Evolutionary conservation across 2,797 vertebrate species (phyloP), one percentile per base, ranked within the genome.

Genomic region (Rhinophrynus dorsalis): DNA sequence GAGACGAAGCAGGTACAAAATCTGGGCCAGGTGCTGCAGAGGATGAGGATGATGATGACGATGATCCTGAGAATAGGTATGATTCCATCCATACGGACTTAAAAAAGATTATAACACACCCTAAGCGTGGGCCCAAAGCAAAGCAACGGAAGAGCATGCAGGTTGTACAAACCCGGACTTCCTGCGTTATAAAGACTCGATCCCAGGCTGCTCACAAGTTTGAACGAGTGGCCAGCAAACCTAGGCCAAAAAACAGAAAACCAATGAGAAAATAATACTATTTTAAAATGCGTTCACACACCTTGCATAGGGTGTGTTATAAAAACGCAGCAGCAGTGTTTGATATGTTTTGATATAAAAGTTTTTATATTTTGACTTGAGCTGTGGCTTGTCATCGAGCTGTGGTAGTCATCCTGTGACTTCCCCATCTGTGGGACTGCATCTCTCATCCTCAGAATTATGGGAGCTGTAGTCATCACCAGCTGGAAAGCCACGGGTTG

Each of bases 21-120:
- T 76, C 86, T 62, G 88, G 81, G 47, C 70, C 80, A 75, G 79
- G 84, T 74, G 86, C 84, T 67, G 59, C 81, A 89, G 90, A 90
- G 77, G 89, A 92, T 75, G 82, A 87, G 6, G 90, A 91, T 12
- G 94, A 94, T 38, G 93, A 95, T 26, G 95, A 98, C 11, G 94
- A 97, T 50, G 96, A 97, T 62, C 95, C 96, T 56, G 97, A 99
- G 86, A 99, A 99, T 91, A 97, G 96, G 97, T 98, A 92, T 82
- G 81, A 89, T 90, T 87, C 86, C 85, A 90, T 91, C 91, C 85
- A 24, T 88, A 91, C 74, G 85, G 88, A 90, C 83, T 74, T 92
- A 83, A 84, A 83, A 84, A 81, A 89, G 82, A 84, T 91, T 89
- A 85, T 92, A 86, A 91, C 89, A 88, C 86, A 87, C 74, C 81